Evolutionary conservation across 2,888 invertebrate species (phyloP).

Genomic region (Phania funesta): DNA sequence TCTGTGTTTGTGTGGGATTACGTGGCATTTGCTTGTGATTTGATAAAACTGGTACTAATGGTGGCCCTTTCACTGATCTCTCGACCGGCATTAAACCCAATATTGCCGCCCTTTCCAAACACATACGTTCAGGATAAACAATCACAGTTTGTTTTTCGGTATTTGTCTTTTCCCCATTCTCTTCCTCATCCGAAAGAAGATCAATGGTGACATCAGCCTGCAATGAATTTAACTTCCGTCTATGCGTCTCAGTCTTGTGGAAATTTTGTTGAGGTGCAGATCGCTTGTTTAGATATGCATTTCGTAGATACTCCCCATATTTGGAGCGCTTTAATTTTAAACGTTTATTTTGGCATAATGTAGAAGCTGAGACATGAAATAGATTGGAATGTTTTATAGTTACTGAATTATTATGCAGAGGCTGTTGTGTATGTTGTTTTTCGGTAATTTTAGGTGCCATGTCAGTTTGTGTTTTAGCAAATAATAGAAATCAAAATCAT

Average conservation of each 20-base stretch:
- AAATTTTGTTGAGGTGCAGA: conserved; percentile 30
- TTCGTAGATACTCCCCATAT: conserved; percentile 52
- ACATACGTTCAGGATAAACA: conserved; percentile 45
- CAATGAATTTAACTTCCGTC: conserved; percentile 68
- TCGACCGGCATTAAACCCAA: conserved; percentile 59
- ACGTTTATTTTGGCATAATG: conserved; percentile 75
- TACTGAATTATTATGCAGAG: conserved; percentile 10
- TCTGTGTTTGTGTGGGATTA: not conserved
- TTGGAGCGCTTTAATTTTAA: conserved; percentile 74
- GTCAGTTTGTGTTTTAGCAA: conserved; percentile 7
- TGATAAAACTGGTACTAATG: conserved; percentile 40
- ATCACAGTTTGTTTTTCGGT: conserved; percentile 20
- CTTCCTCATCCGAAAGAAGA: conserved; percentile 74
- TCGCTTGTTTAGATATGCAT: conserved; percentile 67
- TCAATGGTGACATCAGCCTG: conserved; percentile 76
- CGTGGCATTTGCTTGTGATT: conserved; percentile 8
- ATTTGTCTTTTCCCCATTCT: not conserved
- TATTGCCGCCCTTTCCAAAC: conserved; percentile 60
- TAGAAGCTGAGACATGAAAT: conserved; percentile 74
- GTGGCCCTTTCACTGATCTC: conserved; percentile 28
- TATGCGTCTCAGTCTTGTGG: conserved; percentile 67
- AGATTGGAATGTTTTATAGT: conserved; percentile 75
- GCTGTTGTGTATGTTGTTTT: conserved; percentile 32
- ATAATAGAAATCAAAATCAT: not conserved
- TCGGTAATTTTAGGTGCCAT: conserved; percentile 54